Base-by-base conservation (phyloP, 2,113 vertebrate genomes). In the Leptocoma aspasia region DNA sequence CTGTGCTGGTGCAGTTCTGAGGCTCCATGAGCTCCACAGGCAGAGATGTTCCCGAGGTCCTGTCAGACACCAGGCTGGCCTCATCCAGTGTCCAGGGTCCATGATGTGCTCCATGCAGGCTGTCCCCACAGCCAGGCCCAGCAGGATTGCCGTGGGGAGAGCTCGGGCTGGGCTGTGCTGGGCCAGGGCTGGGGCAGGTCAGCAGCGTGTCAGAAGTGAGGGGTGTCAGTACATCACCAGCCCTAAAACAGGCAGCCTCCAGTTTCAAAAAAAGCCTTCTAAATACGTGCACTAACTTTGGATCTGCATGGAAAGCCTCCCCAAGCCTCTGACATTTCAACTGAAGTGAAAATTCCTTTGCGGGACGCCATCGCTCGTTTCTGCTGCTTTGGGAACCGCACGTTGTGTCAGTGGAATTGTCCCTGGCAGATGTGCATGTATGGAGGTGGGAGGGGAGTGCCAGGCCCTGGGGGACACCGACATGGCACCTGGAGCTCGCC, bases 401-500 rank as follows among this genome's bases (percentile, higher is more conserved):
- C 9, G 0, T 42, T 7, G 1, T 4, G 13, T 64, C 78, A 11
- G 23, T 21, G 9, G 4, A 20, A 1, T 2, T 16, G 22, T 24
- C 11, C 26, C 31, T 16, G 41, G 0, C 2, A 21, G 31, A 8
- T 4, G 54, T 77, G 84, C 75, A 27, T 28, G 82, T 3, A 4
- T 7, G n/a, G 33, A 0, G 23, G 13, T 22, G 73, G 22, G 21
- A 18, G 24, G 56, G 76, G 73, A 12, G 12, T 2, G 11, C 35
- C 17, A 37, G 33, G 39, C 6, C 20, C 31, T 3, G 56, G 21
- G 63, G 13, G 37, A 23, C 18, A 17, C 37, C 2, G 49, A 1
- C 26, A 1, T 3, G 6, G 19, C 26, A 12, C 47, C 10, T 17
- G 15, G 8, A 7, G 45, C 73, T 82, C 5, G 21, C 56, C 54